Conservation (phyloP, 2,113 vertebrate genomes). For the Vulpes vulpes region DNA sequence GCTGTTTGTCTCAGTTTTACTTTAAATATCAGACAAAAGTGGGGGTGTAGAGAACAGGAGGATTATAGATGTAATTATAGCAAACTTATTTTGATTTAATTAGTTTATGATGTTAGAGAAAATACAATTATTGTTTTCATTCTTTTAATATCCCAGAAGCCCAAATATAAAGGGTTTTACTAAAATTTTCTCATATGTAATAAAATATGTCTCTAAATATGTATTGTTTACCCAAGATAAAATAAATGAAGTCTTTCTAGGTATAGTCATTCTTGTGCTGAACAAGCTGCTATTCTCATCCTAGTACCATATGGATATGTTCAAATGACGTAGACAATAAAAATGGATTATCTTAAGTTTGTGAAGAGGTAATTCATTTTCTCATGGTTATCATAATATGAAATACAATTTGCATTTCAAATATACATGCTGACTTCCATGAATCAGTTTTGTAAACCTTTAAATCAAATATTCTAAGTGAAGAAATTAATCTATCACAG, state of each 20-base stretch:
- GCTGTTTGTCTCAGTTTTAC: constrained; percentile 72
- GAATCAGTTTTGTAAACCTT: constrained; percentile 64
- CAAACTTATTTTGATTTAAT: constrained; percentile 73
- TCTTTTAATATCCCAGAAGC: constrained; percentile 77
- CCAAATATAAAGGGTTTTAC: constrained; percentile 70
- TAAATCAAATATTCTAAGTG: constrained; percentile 67
- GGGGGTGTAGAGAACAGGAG: constrained; percentile 57
- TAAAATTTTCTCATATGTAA: constrained; percentile 74
- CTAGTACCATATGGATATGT: constrained; percentile 75
- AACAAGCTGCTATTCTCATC: constrained; percentile 80
- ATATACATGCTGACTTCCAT: constrained; percentile 62
- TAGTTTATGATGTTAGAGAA: constrained; percentile 71
- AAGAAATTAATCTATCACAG: constrained; percentile 46
- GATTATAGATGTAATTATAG: constrained; percentile 73
- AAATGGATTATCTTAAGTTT: constrained; percentile 79
- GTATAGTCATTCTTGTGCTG: constrained; percentile 71
- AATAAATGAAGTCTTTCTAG: constrained; percentile 80
- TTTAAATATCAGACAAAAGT: constrained; percentile 76
- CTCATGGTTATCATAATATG: constrained; percentile 70
- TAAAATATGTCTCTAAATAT: constrained; percentile 74
- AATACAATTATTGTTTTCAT: constrained; percentile 77
- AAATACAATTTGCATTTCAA: constrained; percentile 76
- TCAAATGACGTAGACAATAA: constrained; percentile 80
- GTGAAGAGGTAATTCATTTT: constrained; percentile 77
- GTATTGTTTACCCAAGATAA: constrained; percentile 77